phyloP scores from a whole-genome alignment of 2,113 vertebrate species.

The Dipodomys spectabilis region DNA sequence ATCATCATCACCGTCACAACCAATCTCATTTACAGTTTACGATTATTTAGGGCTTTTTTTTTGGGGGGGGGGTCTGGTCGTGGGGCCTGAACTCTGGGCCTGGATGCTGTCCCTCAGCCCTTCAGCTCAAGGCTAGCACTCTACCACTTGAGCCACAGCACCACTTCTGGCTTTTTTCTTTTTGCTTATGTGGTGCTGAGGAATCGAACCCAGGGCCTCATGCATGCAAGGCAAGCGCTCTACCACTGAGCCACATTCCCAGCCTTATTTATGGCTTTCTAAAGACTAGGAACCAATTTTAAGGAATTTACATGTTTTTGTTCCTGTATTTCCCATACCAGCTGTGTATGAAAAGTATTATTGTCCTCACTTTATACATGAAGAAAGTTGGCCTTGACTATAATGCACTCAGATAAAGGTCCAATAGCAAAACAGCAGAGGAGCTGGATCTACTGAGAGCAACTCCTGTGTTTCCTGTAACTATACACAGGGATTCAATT shows the following conservation, averaged over 20 bases:
- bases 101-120: too few species aligned
- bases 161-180: too few species aligned
- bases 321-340: not conserved
- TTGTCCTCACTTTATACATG: not conserved
- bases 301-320: not conserved
- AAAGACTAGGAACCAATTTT: not conserved
- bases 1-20: too few species aligned
- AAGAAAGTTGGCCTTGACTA: not conserved
- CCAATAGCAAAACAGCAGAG: not conserved
- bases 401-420: not conserved
- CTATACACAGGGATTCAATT: not conserved
- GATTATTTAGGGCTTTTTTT: not conserved
- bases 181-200: too few species aligned
- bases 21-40: not conserved
- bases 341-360: not conserved
- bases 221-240: too few species aligned
- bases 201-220: too few species aligned
- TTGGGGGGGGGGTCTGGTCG: too few species aligned
- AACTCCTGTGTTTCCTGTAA: too few species aligned
- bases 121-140: too few species aligned
- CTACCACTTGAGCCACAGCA: too few species aligned
- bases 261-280: not conserved
- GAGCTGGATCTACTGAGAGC: not conserved
- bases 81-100: too few species aligned
- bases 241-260: too few species aligned